Evolutionary conservation across 2,797 vertebrate species (phyloP), one percentile per base, ranked within the genome.

Genomic region (Pseudochirops corinnae): DNA sequence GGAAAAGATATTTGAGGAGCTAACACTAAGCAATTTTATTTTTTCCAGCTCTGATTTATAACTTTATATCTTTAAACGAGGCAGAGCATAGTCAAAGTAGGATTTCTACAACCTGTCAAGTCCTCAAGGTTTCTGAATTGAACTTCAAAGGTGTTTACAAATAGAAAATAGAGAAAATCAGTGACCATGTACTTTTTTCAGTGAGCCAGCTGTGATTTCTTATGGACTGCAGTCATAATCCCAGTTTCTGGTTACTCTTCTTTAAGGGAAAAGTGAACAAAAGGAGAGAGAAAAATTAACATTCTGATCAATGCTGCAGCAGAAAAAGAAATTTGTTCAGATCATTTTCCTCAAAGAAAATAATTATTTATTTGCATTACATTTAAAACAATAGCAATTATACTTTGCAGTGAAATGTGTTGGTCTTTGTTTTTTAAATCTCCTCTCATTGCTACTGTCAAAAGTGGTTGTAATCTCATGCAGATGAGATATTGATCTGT

Each of bases 401-500:
- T 92, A 94, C 96, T 96, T 97, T 93, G 95, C 91, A 94, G 56
- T 39, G 96, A 96, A 97, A 93, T 74, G 53, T 94, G 4, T 95
- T 93, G 55, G 18, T 94, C 29, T 91, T 55, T 96, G 92, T 97
- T 95, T 93, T 95, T 50, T 28, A 46, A 94, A 94, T 18, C 56
- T 95, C 95, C 95, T 93, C 90, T 96, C 57, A 93, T 18, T 93
- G 50, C 62, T 97, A n/a, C 97, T 98, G 96, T 98, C 96, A 98
- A 96, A 98, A 98, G 56, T 97, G 96, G 55, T 95, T 98, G 92
- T 98, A 98, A 98, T 98, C 97, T 98, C 97, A 98, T 98, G 97
- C 97, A 98, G 97, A 98, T 98, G 96, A 93, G 93, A 97, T 98
- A 98, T 98, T 98, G 98, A 98, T 98, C 97, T 98, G 96, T 98